Percentiles rank a stretch among this genome's conserved stretches.
These are phyloP conservation scores for Brachymystax lenok DNA, from an alignment of 2,797 vertebrate species.

Conservation along the genomic window DNA sequence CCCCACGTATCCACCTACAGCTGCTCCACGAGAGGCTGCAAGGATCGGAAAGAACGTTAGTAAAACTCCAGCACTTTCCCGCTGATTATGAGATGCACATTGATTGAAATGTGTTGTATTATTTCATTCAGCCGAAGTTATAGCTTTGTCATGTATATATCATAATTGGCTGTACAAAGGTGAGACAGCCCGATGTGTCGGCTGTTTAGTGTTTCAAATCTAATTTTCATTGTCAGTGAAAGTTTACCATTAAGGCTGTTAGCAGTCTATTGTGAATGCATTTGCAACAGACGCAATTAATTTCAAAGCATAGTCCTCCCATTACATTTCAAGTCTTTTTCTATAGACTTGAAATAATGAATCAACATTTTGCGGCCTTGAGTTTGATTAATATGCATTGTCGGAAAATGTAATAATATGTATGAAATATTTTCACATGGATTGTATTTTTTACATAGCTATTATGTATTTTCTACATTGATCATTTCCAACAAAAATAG, in stretches of 20 bases:
- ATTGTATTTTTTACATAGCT: neutral
- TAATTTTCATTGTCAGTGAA: conserved; percentile 45
- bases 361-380: conserved; percentile 42
- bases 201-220: conserved; percentile 35
- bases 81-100: too few species aligned
- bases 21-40: too few species aligned
- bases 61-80: too few species aligned
- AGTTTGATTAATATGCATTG: conserved; percentile 55
- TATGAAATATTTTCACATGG: conserved; percentile 36
- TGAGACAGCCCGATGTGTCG: conserved; percentile 47
- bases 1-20: too few species aligned
- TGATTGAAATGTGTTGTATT: neutral
- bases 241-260: conserved; percentile 41
- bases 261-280: conserved; percentile 36
- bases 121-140: conserved; percentile 28
- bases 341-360: conserved; percentile 51
- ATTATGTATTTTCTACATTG: conserved; percentile 33
- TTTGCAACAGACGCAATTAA: conserved; percentile 53
- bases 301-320: conserved; percentile 25
- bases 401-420: conserved; percentile 17
- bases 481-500: conserved; percentile 33
- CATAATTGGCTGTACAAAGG: neutral
- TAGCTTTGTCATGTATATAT: conserved; percentile 19
- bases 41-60: too few species aligned
- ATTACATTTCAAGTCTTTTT: neutral